These are phyloP conservation scores for Neosilurus mollespiculum DNA, from an alignment of 2,797 vertebrate genomes.

Conservation along the genomic window DNA sequence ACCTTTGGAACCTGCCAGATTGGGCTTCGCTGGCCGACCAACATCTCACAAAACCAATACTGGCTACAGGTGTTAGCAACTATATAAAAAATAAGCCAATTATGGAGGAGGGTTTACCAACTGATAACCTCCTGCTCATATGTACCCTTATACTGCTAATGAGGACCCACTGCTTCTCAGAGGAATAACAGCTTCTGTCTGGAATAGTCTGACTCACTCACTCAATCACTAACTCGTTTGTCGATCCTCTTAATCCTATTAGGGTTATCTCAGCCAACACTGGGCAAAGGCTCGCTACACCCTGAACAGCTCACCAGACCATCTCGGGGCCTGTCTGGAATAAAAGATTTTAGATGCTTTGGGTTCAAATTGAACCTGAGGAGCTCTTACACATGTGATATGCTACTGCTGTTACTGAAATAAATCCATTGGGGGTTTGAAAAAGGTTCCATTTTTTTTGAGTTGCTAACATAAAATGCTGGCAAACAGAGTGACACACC, in stretches of 20 bases:
- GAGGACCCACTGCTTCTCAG: too few relatives aligned
- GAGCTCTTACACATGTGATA: not conserved
- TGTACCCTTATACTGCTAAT: too few relatives aligned
- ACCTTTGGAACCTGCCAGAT: not conserved
- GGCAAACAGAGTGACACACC: not conserved
- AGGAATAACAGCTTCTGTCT: too few relatives aligned
- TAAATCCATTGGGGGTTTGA: not conserved
- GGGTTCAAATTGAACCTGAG: not conserved
- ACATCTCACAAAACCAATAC: not conserved
- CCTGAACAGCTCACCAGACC: too few relatives aligned
- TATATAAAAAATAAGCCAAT: not conserved
- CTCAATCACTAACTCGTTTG: too few relatives aligned
- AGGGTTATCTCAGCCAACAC: too few relatives aligned
- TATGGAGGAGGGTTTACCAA: not conserved
- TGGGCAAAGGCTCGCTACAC: too few relatives aligned
- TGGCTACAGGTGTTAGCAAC: not conserved
- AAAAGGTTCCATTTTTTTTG: not conserved
- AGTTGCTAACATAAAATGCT: not conserved
- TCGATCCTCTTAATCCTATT: too few relatives aligned
- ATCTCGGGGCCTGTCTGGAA: too few relatives aligned
- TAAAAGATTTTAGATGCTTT: not conserved
- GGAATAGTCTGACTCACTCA: too few relatives aligned
- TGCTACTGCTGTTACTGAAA: not conserved
- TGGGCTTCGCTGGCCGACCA: not conserved
- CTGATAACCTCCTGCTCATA: too few relatives aligned